phyloP scores from a whole-genome alignment of 2,113 vertebrate species.

The Rhipidura dahli region DNA sequence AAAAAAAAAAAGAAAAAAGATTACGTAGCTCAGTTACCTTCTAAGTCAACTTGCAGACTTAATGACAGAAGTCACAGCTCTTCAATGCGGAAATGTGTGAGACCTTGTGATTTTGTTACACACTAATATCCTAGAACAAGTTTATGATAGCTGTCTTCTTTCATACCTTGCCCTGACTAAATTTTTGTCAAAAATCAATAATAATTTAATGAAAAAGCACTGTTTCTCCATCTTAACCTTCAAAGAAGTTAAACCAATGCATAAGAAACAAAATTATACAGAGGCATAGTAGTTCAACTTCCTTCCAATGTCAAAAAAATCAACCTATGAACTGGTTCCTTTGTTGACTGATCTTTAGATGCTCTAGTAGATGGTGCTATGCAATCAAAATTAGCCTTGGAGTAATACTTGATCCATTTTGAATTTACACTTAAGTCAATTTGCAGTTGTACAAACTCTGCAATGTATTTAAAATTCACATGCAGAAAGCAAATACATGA shows the following conservation, averaged over 20 bases:
- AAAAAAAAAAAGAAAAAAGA: background rate
- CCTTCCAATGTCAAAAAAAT: background rate
- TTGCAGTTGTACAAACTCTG: background rate
- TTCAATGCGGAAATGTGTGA: background rate
- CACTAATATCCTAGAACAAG: background rate
- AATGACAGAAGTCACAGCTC: background rate
- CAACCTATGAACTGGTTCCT: background rate
- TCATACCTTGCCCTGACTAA: background rate
- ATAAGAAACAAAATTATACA: background rate
- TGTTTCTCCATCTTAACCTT: background rate
- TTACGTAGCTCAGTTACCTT: conserved; percentile 16
- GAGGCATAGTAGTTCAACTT: background rate
- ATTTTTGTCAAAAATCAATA: background rate
- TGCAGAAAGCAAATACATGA: background rate
- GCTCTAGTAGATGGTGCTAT: background rate
- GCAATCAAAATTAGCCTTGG: background rate
- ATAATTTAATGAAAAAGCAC: background rate
- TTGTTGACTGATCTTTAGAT: background rate
- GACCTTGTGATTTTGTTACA: background rate
- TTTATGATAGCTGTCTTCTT: background rate
- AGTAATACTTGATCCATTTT: background rate
- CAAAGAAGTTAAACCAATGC: background rate
- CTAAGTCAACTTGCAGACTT: conserved; percentile 5
- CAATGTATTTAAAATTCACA: background rate
- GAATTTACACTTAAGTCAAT: background rate